Evolutionary conservation across 2,888 invertebrate genomes (phyloP), one percentile per base, ranked within the genome.

Genomic region (Drosophila barbarae): DNA sequence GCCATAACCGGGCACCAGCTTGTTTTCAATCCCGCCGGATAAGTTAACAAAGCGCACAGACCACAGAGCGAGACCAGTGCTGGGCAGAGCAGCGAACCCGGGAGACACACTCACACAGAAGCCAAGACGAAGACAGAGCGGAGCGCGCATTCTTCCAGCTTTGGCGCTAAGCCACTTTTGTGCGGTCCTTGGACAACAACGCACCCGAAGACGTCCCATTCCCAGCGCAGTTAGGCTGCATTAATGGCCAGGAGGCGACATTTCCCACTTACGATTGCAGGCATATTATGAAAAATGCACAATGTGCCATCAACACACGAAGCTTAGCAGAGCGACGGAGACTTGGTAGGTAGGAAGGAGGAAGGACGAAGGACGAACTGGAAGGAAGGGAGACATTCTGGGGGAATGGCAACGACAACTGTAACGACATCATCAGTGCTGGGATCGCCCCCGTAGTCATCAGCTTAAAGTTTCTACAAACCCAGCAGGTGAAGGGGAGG

Each of bases 271-370:
- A 66, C 70, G 74, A 73, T 79, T 76, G 72, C 73, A 72, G 53
- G 58, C 59, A 72, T 71, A 76, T 77, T 76, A 85, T 85, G 76
- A 83, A 82, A 86, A 81, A 82, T 85, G 78, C 75, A 81, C 72
- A 76, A 69, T 74, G 82, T 74, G 64, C 72, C 74, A 74, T 84
- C 78, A 84, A 57, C 76, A 72, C 64, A 63, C 61, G 47, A 34
- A 57, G 44, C 51, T 50, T 57, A 56, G 58, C 10, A 12, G 47
- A 18, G 6, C n/a, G n/a, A 7, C 7, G n/a, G 47, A 7, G 28
- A n/a, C 13, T 7, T 6, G 5, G 30, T 15, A 9, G 6, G 23
- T 7, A 6, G 9, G 21, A 10, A 15, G 39, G 26, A 15, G 35
- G 12, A 26, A 26, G 7, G 3, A 2, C 8, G 12, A 7, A 26